Base-by-base conservation (phyloP, 2,888 invertebrate species). In the Ormyrus thymus region DNA sequence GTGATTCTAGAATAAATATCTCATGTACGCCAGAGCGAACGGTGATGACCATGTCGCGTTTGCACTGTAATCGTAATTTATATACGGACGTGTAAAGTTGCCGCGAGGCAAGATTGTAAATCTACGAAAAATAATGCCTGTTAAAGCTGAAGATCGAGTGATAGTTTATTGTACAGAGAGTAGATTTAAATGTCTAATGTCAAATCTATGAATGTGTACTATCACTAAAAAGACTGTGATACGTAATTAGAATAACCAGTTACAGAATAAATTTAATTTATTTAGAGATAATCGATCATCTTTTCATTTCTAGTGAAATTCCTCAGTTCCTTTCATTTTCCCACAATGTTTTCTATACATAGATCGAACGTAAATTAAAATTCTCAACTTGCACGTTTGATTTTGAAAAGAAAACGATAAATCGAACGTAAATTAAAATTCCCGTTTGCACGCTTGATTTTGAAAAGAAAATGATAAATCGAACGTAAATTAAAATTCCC, bases 191-290 rank as follows among this genome's bases (percentile, higher is more conserved):
- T 59, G 11, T 75, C 29, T 29, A 29, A 29, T 46, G 10, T 56
- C n/a, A 8, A 43, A 71, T 43, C 48, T 29, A 73, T 46, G 8
- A 76, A 64, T 53, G 13, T 56, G 56, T 55, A 13, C 68, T 62
- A 58, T 71, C 75, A 45, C 58, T 66, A 53, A 51, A 15, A 61
- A 59, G 65, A 55, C 79, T 79, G 79, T 79, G 79, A 79, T 79
- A 73, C 70, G 51, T 51, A 64, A 66, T 9, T 65, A 66, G 64
- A 56, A 71, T 55, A 6, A 43, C 65, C 61, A 75, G 50, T 48
- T 69, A 74, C 46, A 9, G 29, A 73, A 73, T 75, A 79, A 75
- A 79, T 55, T 48, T 7, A 79, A 62, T 74, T 62, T 73, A 73
- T 73, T 78, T 78, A 61, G n/a, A 61, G 43, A 55, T 61, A 77